Base-by-base conservation (phyloP, 2,888 invertebrate species). In the Choristoneura rosaceana region DNA sequence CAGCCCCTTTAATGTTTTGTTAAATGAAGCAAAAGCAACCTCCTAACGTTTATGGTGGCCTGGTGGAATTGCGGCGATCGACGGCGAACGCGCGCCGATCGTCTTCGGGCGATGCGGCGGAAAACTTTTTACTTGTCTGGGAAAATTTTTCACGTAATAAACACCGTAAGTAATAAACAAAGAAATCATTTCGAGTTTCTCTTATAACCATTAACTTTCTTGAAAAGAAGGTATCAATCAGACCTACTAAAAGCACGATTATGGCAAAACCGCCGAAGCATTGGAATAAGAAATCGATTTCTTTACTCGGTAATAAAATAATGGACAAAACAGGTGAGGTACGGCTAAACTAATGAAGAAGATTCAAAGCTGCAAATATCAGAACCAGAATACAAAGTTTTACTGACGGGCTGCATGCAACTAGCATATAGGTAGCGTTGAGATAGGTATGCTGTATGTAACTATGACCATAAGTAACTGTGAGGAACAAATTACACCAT, bases 11-110 rank as follows among this genome's bases (percentile, higher is more conserved):
- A n/a, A 5, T n/a, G 15, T 7, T 52, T 15, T 52, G 17, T 17
- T 8, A 15, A 61, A 61, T 17, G 41, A 43, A 62, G 25, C 25
- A 25, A 7, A 38, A 38, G 43, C 25, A 34, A 59, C 34, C 45
- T 17, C 25, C 12, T 55, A 8, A 41, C 41, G n/a, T 38, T 78
- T 75, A 86, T 90, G 85, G 15, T 70, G 73, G 80, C 91, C 90
- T 91, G 82, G 91, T 91, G 88, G 68, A 81, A 81, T 85, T 86
- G 89, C 85, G 87, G 84, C 78, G 79, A 80, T 84, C 84, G 87
- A 65, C 84, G 86, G 83, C 76, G 74, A 78, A 75, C 78, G 74
- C 75, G 73, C 74, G 14, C 41, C 17, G 15, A 52, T 47, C 50
- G 33, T 52, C 64, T 64, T 64, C 33, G 47, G 47, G 15, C 41